These are phyloP conservation scores for Dryobota labecula DNA, from an alignment of 2,888 invertebrate genomes.

Conservation along the genomic window DNA sequence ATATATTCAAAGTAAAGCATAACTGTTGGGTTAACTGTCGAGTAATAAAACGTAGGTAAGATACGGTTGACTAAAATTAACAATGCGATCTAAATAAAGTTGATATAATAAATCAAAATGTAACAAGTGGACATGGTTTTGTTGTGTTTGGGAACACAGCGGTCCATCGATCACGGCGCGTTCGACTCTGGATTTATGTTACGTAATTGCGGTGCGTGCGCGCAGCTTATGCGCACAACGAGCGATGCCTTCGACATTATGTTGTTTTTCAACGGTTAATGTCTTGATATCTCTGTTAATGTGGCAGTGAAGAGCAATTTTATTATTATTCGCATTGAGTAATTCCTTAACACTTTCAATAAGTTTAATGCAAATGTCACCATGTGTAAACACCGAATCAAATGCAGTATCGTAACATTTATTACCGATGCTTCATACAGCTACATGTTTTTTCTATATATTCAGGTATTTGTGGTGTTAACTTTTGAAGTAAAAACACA, in stretches of 20 bases:
- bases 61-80: slow-evolving; percentile 73
- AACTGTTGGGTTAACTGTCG: slow-evolving; percentile 61
- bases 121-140: slow-evolving; percentile 81
- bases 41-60: slow-evolving; percentile 70
- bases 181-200: slow-evolving; percentile 86
- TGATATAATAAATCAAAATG: slow-evolving; percentile 81
- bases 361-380: slow-evolving; percentile 49
- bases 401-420: slow-evolving; percentile 33
- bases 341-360: slow-evolving; percentile 60
- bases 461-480: slow-evolving; percentile 1
- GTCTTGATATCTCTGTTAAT: slow-evolving; percentile 82
- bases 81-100: slow-evolving; percentile 74
- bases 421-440: slow-evolving; percentile 1
- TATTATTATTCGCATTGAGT: slow-evolving; percentile 68
- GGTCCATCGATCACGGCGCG: slow-evolving; percentile 85
- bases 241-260: slow-evolving; percentile 75
- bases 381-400: slow-evolving; percentile 21
- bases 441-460: neutral
- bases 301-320: slow-evolving; percentile 74
- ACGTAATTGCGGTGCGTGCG: slow-evolving; percentile 86
- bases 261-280: slow-evolving; percentile 79
- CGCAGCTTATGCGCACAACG: slow-evolving; percentile 68
- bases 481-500: slow-evolving; percentile 37
- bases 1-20: slow-evolving; percentile 69
- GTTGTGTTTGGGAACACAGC: slow-evolving; percentile 77